Evolutionary conservation across 2,888 invertebrate species (phyloP).

Genomic region (Eupithecia exiguata): DNA sequence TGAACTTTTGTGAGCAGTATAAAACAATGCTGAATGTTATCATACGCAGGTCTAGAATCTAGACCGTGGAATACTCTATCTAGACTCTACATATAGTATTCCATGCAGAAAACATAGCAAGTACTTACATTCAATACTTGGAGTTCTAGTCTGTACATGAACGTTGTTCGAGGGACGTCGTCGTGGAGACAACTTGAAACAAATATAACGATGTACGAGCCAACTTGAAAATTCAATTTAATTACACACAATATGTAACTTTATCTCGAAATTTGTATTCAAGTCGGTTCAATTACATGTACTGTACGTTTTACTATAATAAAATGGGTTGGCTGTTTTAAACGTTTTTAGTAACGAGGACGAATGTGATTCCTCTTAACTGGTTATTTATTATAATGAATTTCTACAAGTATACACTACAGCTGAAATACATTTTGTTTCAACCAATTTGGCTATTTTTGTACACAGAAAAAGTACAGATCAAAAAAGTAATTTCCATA

Average conservation of each 20-base stretch:
- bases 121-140: background rate
- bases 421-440: background rate
- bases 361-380: background rate
- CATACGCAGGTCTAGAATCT: no score
- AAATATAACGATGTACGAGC: background rate
- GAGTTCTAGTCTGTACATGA: background rate
- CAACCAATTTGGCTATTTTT: background rate
- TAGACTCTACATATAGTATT: no score
- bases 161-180: constrained; percentile 3
- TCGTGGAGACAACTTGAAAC: background rate
- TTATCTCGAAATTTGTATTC: background rate
- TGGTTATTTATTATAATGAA: background rate
- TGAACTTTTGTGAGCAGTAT: background rate
- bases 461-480: background rate
- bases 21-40: background rate
- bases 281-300: background rate
- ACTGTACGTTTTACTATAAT: background rate
- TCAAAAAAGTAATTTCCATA: constrained; percentile 6
- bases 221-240: background rate
- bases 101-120: no score
- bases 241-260: background rate
- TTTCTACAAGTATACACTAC: no score
- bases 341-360: background rate
- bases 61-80: no score
- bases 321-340: background rate